phyloP scores from a whole-genome alignment of 2,113 vertebrate genomes.

The Pungitius pungitius region DNA sequence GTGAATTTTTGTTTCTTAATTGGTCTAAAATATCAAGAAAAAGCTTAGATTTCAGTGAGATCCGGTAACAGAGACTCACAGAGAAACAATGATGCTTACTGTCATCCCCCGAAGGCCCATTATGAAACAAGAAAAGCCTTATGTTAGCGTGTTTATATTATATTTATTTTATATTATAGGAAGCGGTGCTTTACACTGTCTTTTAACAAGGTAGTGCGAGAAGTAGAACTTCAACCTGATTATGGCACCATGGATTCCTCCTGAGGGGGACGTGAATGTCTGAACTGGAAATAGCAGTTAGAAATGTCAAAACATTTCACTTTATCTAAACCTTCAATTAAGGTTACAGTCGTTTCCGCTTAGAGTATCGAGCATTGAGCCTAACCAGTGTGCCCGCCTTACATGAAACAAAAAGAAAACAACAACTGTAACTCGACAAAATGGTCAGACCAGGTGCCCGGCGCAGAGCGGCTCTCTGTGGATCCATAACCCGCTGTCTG shows the following conservation, averaged over 20 bases:
- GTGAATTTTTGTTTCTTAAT: neutral
- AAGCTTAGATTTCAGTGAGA: neutral
- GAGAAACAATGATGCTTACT: neutral
- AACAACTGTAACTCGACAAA: constrained; percentile 27
- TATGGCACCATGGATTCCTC: neutral
- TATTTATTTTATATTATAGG: no score
- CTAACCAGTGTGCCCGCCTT: neutral
- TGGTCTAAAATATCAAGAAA: neutral
- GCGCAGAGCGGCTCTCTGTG: constrained; percentile 41
- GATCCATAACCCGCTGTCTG: constrained; percentile 52
- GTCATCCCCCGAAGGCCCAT: neutral
- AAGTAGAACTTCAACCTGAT: neutral
- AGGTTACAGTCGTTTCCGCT: neutral
- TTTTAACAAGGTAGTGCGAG: neutral
- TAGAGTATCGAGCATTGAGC: constrained; percentile 14
- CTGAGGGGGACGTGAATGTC: neutral
- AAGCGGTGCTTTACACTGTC: neutral
- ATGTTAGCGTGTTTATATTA: neutral
- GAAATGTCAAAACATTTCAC: neutral
- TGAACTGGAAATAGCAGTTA: no score
- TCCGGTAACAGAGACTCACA: neutral
- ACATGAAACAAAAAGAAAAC: neutral
- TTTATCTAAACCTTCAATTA: neutral
- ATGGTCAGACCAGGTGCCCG: constrained; percentile 65
- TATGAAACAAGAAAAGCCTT: neutral